These are phyloP conservation scores for Oncorhynchus masou DNA, from an alignment of 2,113 vertebrate species.

Conservation along the genomic window DNA sequence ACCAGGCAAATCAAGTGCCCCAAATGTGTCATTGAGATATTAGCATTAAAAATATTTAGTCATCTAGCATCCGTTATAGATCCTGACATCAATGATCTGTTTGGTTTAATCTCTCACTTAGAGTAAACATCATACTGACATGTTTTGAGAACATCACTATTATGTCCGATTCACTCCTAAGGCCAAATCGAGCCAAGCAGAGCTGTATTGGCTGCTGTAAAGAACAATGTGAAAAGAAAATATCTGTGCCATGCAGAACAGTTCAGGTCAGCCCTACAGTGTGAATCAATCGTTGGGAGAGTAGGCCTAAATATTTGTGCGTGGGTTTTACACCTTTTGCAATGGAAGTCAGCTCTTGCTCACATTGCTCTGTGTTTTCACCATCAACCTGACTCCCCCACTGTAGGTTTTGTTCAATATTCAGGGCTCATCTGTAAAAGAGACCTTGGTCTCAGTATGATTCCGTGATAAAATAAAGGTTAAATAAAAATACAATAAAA, in stretches of 20 bases:
- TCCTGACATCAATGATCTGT: background rate
- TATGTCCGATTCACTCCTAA: too few relatives aligned
- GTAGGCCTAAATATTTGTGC: background rate
- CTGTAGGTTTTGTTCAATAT: constrained; percentile 13
- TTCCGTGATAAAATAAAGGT: too few relatives aligned
- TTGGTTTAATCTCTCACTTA: background rate
- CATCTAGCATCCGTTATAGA: background rate
- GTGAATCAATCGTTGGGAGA: background rate
- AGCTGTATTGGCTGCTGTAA: too few relatives aligned
- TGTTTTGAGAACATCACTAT: too few relatives aligned
- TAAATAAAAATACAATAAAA: background rate
- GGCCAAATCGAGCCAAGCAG: too few relatives aligned
- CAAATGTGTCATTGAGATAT: too few relatives aligned
- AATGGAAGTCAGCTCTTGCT: background rate
- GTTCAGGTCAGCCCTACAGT: too few relatives aligned
- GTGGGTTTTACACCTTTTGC: background rate
- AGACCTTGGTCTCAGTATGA: too few relatives aligned
- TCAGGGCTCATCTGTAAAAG: background rate
- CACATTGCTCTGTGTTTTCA: background rate
- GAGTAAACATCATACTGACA: background rate
- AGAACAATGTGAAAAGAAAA: too few relatives aligned
- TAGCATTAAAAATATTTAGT: too few relatives aligned
- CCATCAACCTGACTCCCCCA: constrained; percentile 7
- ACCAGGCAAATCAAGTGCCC: background rate
- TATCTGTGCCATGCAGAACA: too few relatives aligned